Evolutionary conservation across 2,113 vertebrate species (phyloP), one percentile per base, ranked within the genome.

Genomic region (Ictalurus punctatus): DNA sequence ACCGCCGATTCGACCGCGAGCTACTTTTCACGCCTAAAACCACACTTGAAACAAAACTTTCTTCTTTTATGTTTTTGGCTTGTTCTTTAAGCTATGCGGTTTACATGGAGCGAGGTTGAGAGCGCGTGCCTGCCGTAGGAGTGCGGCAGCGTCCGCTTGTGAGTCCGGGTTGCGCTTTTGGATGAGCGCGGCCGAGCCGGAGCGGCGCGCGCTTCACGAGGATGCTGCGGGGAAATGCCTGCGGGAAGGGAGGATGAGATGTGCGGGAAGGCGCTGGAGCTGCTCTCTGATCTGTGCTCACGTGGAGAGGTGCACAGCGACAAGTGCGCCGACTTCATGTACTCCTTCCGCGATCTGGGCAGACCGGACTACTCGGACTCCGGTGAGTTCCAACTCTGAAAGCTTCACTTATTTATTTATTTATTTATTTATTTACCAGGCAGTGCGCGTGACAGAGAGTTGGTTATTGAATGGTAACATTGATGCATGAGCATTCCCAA

Each of bases 211-310:
- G 91, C 95, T 95, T 95, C 94, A 95, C 95, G 96, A 99, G 97
- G 97, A 98, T 99, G 98, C 97, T 97, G 97, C 96, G 96, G 97
- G 97, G 97, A 97, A 96, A 99, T 99, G 98, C 97, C 97, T 96
- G 97, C 96, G 96, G 98, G 97, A 97, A 97, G 96, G 96, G 97
- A 98, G 97, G 97, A 98, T 96, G 97, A 97, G 97, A 97, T 99
- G 95, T 99, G 98, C 97, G 96, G 97, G 96, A 98, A 97, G 95
- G 98, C 98, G 94, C 97, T 99, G 94, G 96, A 97, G 95, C 97
- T 99, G 94, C 95, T 99, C 93, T 97, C 97, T 91, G 97, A 98
- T 95, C 97, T 99, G 91, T 99, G 98, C 93, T 97, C 97, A 93
- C 97, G 95, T 89, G 98, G 98, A 92, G 97, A 97, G 94, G 97